phyloP scores from a whole-genome alignment of 2,113 vertebrate genomes.

The Caracal caracal region DNA sequence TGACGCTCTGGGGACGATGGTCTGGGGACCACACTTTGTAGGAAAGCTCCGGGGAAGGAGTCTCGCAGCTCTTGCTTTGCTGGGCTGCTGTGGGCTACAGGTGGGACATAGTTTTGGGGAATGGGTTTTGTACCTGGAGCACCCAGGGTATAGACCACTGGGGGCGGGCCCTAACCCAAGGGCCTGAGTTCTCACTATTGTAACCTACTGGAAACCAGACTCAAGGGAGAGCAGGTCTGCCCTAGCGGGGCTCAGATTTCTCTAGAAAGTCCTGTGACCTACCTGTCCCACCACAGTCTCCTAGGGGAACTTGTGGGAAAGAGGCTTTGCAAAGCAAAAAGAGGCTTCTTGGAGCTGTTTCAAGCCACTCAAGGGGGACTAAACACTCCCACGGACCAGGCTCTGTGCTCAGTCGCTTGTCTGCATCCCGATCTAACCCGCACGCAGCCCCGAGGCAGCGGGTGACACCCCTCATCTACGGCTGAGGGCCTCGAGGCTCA shows the following conservation, averaged over 20 bases:
- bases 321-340: neutral
- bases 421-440: rapidly evolving
- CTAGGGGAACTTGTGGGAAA: neutral
- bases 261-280: too few species aligned
- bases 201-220: neutral
- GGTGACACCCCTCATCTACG: rapidly evolving
- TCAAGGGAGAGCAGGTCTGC: neutral
- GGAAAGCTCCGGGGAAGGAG: neutral
- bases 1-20: neutral
- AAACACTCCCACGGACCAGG: neutral
- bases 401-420: too few species aligned
- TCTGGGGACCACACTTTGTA: neutral
- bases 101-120: neutral
- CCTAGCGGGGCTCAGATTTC: neutral
- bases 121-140: neutral
- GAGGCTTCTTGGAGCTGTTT: neutral
- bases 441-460: rapidly evolving
- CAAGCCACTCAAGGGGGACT: neutral
- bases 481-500: neutral
- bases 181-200: neutral
- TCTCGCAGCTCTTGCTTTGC: neutral
- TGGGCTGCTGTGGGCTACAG: rapidly evolving
- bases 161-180: rapidly evolving
- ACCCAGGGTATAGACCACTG: neutral
- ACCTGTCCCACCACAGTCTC: neutral